These are phyloP conservation scores for Magallana nippona DNA, from an alignment of 2,888 invertebrate genomes.

Conservation along the genomic window DNA sequence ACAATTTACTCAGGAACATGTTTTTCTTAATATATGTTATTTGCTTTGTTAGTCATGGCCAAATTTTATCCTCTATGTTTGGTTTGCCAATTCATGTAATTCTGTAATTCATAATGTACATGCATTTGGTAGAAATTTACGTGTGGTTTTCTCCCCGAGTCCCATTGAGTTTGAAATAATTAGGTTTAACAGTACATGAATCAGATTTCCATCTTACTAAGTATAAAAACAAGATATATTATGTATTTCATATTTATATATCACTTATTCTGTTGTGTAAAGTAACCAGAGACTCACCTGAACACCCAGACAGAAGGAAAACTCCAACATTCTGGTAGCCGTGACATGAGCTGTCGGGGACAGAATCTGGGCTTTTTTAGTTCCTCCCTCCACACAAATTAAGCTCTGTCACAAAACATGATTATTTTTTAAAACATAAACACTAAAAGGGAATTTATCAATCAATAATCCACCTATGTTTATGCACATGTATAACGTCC, in stretches of 20 bases:
- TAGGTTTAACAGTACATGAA: too few relatives aligned
- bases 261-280: not conserved
- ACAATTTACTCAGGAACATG: too few relatives aligned
- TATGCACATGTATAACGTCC: not conserved
- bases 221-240: not conserved
- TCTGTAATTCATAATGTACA: too few relatives aligned
- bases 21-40: too few relatives aligned
- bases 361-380: constrained; percentile 57
- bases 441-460: not conserved
- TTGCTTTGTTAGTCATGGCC: too few relatives aligned
- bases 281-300: constrained; percentile 59
- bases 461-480: not conserved
- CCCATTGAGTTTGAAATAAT: too few relatives aligned
- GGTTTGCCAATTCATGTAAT: too few relatives aligned
- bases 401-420: constrained; percentile 64
- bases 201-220: too few relatives aligned
- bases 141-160: too few relatives aligned
- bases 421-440: not conserved
- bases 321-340: constrained; percentile 66
- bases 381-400: constrained; percentile 46
- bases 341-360: constrained; percentile 65
- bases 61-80: too few relatives aligned
- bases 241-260: not conserved
- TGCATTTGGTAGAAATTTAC: too few relatives aligned
- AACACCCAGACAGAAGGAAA: constrained; percentile 68